phyloP scores from a whole-genome alignment of 2,888 invertebrate species.

The Agriopis marginaria region DNA sequence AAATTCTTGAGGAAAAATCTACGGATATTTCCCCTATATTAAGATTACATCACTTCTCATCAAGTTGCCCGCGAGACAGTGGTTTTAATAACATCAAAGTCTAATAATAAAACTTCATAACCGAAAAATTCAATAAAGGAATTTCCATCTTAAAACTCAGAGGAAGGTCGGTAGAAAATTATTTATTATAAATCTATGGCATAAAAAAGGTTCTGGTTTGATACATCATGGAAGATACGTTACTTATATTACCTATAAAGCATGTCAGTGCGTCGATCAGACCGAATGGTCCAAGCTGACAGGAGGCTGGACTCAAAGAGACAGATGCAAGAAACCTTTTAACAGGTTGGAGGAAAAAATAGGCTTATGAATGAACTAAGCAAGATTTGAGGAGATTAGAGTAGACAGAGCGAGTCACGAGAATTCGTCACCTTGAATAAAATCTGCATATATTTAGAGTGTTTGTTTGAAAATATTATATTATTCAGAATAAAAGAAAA shows the following conservation, averaged over 20 bases:
- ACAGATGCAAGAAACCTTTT: too few relatives aligned
- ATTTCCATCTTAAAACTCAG: constrained; percentile 27
- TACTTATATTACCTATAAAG: neutral
- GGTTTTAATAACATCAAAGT: constrained; percentile 31
- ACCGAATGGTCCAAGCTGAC: too few relatives aligned
- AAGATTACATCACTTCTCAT: constrained; percentile 27
- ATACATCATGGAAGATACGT: constrained; percentile 11
- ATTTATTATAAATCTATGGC: constrained; percentile 19
- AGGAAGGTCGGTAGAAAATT: constrained; percentile 23
- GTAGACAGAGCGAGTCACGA: too few relatives aligned
- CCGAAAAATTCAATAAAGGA: constrained; percentile 32
- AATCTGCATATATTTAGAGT: too few relatives aligned
- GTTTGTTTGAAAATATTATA: too few relatives aligned
- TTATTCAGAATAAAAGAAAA: too few relatives aligned
- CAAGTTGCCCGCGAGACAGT: constrained; percentile 18
- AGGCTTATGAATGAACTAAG: too few relatives aligned
- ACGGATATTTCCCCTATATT: constrained; percentile 5
- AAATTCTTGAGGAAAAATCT: constrained; percentile 14
- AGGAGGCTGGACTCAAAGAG: too few relatives aligned
- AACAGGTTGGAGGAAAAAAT: too few relatives aligned
- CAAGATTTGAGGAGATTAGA: too few relatives aligned
- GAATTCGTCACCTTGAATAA: too few relatives aligned
- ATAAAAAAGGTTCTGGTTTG: constrained; percentile 5
- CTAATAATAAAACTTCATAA: constrained; percentile 31
- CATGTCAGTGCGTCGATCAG: too few relatives aligned